Evolutionary conservation across 2,113 vertebrate genomes (phyloP), one percentile per base, ranked within the genome.

Genomic region (Hydrolagus affinis): DNA sequence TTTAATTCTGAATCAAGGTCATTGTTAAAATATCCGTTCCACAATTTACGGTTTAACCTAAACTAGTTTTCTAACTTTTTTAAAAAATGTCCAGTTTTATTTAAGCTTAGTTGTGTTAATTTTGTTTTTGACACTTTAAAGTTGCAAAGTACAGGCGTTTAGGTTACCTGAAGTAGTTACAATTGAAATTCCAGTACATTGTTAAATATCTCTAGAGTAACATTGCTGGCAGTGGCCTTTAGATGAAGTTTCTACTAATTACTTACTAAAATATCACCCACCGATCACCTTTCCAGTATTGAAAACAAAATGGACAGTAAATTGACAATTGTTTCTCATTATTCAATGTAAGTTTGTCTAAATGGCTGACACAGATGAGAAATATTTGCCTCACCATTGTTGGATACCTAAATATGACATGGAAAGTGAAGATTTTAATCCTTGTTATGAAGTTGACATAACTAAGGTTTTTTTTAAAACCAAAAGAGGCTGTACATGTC

Each of bases 281-380:
- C 9, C 28, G 21, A 32, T 21, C 66, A 30, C 78, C 62, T 83
- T 83, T 30, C 77, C 60, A 21, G 78, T 32, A 66, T 68, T 83
- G 17, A 75, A 75, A 75, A 6, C 32, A 75, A 44, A 56, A 75
- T 75, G 32, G 32, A 83, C 62, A 30, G 32, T 80, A 66, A 64
- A 83, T 64, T n/a, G 62, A 60, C 78, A 28, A 19, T 94, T 93
- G 86, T 88, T 90, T 88, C 3, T 86, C 86, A 87, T 86, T 86
- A 56, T 87, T 90, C 91, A 90, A 89, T 89, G 88, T 86, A 86
- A 89, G 90, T 68, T 87, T 85, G 87, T 69, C 6, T 23, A 76
- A 86, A 85, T 80, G 44, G 17, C 71, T 78, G 77, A 59, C 44
- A n/a, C 66, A 71, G 25, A 71, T 14, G 73, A 68, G 73, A 69